Base-by-base conservation (phyloP, 1,140 invertebrate species). In the Lepidostoma basale region DNA sequence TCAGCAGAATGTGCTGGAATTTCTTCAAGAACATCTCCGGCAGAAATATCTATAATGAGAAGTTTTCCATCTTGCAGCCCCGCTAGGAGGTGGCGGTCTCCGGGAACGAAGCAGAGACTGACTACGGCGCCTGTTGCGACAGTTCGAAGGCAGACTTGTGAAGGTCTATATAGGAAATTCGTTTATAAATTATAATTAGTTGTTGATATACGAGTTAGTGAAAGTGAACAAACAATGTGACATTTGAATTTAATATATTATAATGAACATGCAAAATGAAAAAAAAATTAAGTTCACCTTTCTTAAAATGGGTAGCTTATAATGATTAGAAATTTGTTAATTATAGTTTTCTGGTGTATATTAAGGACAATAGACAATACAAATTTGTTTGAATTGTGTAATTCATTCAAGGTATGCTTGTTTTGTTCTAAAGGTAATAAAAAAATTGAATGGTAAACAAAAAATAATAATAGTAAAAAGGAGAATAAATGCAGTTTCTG, bases 21-120 rank as follows among this genome's bases (percentile, higher is more conserved):
- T 68, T 87, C 85, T 81, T 95, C 92, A 16, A 92, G 76, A 73
- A 98, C 84, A 69, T 88, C 85, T 1, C 91, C 94, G 6, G 90
- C 86, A 1, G 88, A 88, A 54, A 98, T 88, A 77, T 98, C 96
- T 68, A 96, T 88, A 63, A 99, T 88, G 33, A 97, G 82, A 63
- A 99, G 81, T 54, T 87, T 85, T 16, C 98, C 98, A 78, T 87
- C 88, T 81, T 96, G 95, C 64, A 94, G 88, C 26, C 96, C 97
- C 54, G 94, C 87, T 49, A 99, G 83, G 39, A 93, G 88, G 85
- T 98, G 92, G 36, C 93, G 85, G 81, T 99, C 96, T 33, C 96
- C 96, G 18, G 95, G 94, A 6, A 92, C 91, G 84, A 98, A 97
- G 52, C 88, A 83, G n/a, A 89, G 85, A 67, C 88, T 88, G 8